phyloP scores from a whole-genome alignment of 2,113 vertebrate genomes.

The Mixornis gularis region DNA sequence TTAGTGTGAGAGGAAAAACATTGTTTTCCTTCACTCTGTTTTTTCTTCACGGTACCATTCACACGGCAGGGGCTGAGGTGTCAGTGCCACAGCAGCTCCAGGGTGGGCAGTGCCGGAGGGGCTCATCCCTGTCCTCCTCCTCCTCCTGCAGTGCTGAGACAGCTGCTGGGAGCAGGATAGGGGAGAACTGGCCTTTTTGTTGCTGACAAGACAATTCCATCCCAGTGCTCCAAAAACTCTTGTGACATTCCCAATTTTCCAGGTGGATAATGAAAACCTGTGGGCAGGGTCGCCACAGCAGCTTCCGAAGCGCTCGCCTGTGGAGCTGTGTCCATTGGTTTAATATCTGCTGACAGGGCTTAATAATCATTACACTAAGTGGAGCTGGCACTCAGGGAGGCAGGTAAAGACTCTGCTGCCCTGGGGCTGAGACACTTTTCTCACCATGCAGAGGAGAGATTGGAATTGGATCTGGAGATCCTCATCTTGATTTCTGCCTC shows the following conservation, averaged over 20 bases:
- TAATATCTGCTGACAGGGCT: slow-evolving; percentile 12
- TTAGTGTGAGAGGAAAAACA: neutral
- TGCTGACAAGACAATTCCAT: slow-evolving; percentile 2
- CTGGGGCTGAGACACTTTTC: neutral
- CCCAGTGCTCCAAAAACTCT: slow-evolving; percentile 6
- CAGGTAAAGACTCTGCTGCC: neutral
- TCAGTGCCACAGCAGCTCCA: accelerated
- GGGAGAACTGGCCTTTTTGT: neutral
- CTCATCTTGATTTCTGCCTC: neutral
- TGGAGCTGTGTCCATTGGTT: neutral
- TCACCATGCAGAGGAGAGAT: neutral
- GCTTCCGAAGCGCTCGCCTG: neutral
- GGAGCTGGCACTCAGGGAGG: neutral
- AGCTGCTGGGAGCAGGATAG: neutral
- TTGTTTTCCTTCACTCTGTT: neutral
- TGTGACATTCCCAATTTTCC: slow-evolving; percentile 31
- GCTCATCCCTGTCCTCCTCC: neutral
- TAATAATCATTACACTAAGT: neutral
- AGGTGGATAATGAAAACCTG: neutral
- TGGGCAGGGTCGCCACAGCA: neutral
- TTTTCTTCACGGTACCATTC: neutral
- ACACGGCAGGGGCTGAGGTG: accelerated
- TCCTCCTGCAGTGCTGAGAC: neutral
- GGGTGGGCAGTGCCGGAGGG: accelerated
- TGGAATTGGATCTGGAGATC: accelerated